phyloP scores from a whole-genome alignment of 2,113 vertebrate genomes.

The Dromaius novaehollandiae region DNA sequence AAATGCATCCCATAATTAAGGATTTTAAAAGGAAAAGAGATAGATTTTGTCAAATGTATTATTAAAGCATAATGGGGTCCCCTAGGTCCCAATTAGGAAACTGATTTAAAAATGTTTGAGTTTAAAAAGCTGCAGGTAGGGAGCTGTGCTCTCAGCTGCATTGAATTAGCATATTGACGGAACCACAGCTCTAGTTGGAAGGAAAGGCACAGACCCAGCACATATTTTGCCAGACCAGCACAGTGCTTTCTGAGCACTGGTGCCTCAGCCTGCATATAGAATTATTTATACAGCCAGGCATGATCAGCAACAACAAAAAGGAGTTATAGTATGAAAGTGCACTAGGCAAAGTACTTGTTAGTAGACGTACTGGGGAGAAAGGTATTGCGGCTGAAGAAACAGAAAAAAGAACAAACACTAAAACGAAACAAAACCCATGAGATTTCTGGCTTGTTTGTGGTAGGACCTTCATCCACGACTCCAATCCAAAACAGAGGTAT shows the following conservation, averaged over 20 bases:
- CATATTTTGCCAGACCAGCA: background rate
- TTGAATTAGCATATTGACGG: slow-evolving; percentile 63
- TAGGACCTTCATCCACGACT: background rate
- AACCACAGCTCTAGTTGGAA: slow-evolving; percentile 18
- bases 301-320: background rate
- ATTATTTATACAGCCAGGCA: background rate
- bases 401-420: background rate
- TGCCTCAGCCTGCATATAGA: background rate
- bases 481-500: background rate
- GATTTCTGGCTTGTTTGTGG: background rate
- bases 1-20: slow-evolving; percentile 71
- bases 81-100: slow-evolving; percentile 73
- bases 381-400: background rate
- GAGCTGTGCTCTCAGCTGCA: slow-evolving; percentile 49
- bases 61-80: slow-evolving; percentile 74
- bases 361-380: background rate
- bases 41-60: slow-evolving; percentile 73
- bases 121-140: slow-evolving; percentile 65
- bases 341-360: background rate
- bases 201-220: background rate
- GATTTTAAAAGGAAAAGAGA: slow-evolving; percentile 67
- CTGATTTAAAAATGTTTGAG: slow-evolving; percentile 67
- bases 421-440: background rate
- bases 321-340: background rate
- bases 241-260: background rate